These are phyloP conservation scores for Parauchenoglanis punctatus DNA, from an alignment of 2,797 vertebrate species.

Conservation along the genomic window DNA sequence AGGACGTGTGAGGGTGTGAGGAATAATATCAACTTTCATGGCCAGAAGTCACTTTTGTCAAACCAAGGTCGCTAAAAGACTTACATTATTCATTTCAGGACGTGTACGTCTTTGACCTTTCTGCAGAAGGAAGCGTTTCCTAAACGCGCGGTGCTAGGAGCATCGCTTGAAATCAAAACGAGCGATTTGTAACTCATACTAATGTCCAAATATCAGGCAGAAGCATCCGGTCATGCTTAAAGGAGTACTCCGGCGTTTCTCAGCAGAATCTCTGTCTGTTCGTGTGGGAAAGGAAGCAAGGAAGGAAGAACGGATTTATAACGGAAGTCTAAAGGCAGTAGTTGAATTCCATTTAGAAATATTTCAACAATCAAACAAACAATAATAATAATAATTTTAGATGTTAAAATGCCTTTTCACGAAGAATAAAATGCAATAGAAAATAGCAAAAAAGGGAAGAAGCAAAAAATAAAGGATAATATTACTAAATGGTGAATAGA, in stretches of 20 bases:
- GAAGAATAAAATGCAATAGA: neutral
- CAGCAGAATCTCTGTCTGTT: neutral
- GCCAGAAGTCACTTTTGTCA: too few relatives aligned
- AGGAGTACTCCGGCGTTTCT: neutral
- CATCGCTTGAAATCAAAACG: neutral
- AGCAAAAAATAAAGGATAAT: neutral
- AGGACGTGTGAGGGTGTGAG: neutral
- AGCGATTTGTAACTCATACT: neutral
- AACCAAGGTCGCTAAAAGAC: constrained; percentile 3
- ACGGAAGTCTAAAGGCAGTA: neutral
- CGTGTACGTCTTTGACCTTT: neutral
- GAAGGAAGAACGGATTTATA: neutral
- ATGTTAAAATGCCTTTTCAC: neutral
- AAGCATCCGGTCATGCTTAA: neutral
- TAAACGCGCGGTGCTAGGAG: neutral
- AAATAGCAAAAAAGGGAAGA: neutral
- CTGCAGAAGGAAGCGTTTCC: neutral
- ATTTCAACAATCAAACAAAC: neutral
- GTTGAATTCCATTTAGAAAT: neutral
- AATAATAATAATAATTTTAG: neutral
- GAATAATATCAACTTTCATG: neutral
- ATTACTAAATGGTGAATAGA: neutral
- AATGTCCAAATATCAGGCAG: neutral
- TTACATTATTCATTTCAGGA: constrained; percentile 11
- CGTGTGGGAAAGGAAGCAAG: too few relatives aligned